Percentiles rank a stretch among this genome's conserved stretches.
These are phyloP conservation scores for Micromussa lordhowensis DNA, from an alignment of 92 coral and sea anemone genomes.

Conservation along the genomic window DNA sequence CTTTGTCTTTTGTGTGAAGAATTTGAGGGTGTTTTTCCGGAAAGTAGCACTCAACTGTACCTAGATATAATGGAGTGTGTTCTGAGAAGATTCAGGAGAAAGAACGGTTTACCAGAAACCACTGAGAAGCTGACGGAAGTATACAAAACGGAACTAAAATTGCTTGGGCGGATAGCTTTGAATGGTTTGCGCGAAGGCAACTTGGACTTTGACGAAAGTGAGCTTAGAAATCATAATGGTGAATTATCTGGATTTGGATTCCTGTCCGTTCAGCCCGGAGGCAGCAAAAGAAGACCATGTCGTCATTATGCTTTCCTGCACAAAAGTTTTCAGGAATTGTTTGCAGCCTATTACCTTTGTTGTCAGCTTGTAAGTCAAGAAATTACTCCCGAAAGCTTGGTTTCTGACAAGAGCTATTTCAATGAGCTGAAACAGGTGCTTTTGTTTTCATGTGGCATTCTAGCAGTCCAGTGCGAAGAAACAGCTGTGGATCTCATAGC, in stretches of 20 bases:
- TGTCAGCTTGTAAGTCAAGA: not conserved
- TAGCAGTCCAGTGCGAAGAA: not conserved
- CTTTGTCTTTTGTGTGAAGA: conserved; percentile 50
- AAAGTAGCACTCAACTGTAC: conserved; percentile 42
- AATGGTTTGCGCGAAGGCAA: conserved; percentile 17
- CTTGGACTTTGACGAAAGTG: conserved; percentile 12
- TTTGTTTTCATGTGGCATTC: not conserved
- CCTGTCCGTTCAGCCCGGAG: conserved; percentile 39
- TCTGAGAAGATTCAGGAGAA: conserved; percentile 37
- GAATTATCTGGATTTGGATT: conserved; percentile 28
- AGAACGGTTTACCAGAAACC: not conserved
- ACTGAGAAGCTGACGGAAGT: not conserved
- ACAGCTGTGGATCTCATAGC: not conserved
- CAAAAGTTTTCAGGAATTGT: conserved; percentile 49
- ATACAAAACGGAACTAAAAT: conserved; percentile 4
- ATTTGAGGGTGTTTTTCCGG: conserved; percentile 30
- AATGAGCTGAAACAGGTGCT: conserved; percentile 7
- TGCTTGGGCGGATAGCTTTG: conserved; percentile 33
- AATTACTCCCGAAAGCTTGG: not conserved
- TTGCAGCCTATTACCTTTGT: conserved; percentile 26
- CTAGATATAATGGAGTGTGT: conserved; percentile 35
- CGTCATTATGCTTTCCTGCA: conserved; percentile 34
- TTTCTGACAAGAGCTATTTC: not conserved
- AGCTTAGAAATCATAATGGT: not conserved
- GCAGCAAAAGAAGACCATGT: conserved; percentile 29